These are phyloP conservation scores for Rutilus rutilus DNA, from an alignment of 2,113 vertebrate genomes.

Conservation along the genomic window DNA sequence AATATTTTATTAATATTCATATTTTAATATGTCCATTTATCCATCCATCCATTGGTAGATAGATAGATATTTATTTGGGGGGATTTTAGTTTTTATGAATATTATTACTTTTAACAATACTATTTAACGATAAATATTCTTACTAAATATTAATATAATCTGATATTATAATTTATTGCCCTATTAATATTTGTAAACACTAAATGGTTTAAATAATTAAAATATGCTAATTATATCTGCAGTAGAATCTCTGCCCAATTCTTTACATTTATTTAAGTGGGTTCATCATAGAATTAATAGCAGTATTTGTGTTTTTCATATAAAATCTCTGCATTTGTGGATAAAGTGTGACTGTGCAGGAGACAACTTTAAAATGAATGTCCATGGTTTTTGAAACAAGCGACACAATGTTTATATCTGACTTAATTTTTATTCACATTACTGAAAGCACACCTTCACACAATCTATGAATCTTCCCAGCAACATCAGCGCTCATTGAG, in stretches of 20 bases:
- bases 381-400: not conserved
- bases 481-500: constrained; percentile 65
- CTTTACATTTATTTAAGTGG: not conserved
- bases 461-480: constrained; percentile 75
- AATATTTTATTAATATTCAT: no score
- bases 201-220: not conserved
- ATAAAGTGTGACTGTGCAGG: no score
- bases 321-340: not conserved
- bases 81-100: not conserved
- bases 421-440: constrained; percentile 76
- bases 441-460: constrained; percentile 79
- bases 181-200: not conserved
- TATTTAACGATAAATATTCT: not conserved
- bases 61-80: no score
- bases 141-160: not conserved
- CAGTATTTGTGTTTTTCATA: not conserved
- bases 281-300: not conserved
- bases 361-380: not conserved
- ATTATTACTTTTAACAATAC: not conserved
- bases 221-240: not conserved
- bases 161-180: not conserved
- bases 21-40: no score
- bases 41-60: no score
- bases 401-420: not conserved
- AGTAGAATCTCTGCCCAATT: not conserved